Conservation (phyloP, 2,888 invertebrate species). For the Linnaemya vulpina region DNA sequence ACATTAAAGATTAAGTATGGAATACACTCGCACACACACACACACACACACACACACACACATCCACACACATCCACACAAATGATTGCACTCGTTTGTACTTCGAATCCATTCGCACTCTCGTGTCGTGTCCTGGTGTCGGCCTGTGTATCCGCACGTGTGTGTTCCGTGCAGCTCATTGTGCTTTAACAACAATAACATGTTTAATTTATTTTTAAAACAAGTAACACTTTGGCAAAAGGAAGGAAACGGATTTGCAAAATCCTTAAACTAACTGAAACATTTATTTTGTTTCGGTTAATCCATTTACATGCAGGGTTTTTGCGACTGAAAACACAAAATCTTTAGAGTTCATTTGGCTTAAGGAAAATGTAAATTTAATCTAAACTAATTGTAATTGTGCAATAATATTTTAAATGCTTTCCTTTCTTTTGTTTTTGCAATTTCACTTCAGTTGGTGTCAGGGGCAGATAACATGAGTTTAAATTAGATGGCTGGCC, state of each 20-base stretch:
- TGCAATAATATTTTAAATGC: background rate
- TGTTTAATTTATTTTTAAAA: slow-evolving; percentile 48
- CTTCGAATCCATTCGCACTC: too few species aligned
- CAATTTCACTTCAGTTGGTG: background rate
- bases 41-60: background rate
- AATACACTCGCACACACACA: background rate
- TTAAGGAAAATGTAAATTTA: slow-evolving; percentile 11
- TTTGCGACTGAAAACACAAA: background rate
- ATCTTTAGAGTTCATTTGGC: background rate
- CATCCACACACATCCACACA: background rate
- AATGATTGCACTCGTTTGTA: too few species aligned
- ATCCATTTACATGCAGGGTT: slow-evolving; percentile 14
- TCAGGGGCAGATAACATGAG: background rate
- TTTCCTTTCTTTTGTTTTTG: background rate
- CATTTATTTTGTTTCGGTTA: slow-evolving; percentile 18
- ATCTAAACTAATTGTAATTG: slow-evolving; percentile 1
- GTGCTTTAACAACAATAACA: slow-evolving; percentile 29
- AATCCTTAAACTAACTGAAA: slow-evolving; percentile 37
- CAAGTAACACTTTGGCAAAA: slow-evolving; percentile 48
- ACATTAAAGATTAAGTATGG: background rate
- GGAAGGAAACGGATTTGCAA: slow-evolving; percentile 38
- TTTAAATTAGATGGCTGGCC: too few species aligned
- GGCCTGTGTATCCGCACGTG: background rate
- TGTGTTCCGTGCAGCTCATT: slow-evolving; percentile 5
- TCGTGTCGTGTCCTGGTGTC: too few species aligned